A percentile compares a stretch with the other conserved stretches of the same genome.
phyloP scores from a whole-genome alignment of 2,888 invertebrate genomes.

The Melitaea athalia region DNA sequence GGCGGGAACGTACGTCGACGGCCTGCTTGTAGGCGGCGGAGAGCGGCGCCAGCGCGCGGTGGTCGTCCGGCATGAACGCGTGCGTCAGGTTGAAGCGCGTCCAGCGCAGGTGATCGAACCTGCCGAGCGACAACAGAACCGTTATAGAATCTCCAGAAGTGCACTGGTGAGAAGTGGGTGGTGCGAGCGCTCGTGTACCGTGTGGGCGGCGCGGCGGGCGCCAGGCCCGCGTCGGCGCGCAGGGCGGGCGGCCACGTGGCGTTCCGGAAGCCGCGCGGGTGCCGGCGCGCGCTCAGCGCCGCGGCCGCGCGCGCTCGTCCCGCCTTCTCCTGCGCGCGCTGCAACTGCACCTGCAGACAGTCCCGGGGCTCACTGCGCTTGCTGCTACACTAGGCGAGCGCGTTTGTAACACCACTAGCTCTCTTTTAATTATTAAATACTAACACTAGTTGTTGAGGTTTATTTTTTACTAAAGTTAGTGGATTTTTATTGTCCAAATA shows the following conservation, averaged over 20 bases:
- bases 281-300: constrained; percentile 47
- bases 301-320: constrained; percentile 44
- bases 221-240: constrained; percentile 79
- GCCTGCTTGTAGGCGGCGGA: constrained; percentile 86
- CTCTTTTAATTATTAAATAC: too few relatives aligned
- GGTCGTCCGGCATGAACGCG: constrained; percentile 91
- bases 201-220: constrained; percentile 80
- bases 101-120: constrained; percentile 91
- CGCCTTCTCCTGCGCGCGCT: constrained; percentile 48
- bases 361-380: too few relatives aligned
- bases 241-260: constrained; percentile 82
- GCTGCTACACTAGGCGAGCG: too few relatives aligned
- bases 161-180: too few relatives aligned
- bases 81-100: constrained; percentile 93
- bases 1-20: constrained; percentile 75
- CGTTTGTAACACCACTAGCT: too few relatives aligned
- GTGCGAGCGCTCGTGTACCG: constrained; percentile 37
- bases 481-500: too few relatives aligned
- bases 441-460: too few relatives aligned
- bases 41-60: constrained; percentile 85
- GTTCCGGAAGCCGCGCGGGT: constrained; percentile 55
- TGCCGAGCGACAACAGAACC: constrained; percentile 22
- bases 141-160: neutral
- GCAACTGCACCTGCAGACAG: constrained; percentile 66
- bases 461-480: too few relatives aligned